Evolutionary conservation across 2,888 invertebrate genomes (phyloP).

Genomic region (Phlogophora meticulosa): DNA sequence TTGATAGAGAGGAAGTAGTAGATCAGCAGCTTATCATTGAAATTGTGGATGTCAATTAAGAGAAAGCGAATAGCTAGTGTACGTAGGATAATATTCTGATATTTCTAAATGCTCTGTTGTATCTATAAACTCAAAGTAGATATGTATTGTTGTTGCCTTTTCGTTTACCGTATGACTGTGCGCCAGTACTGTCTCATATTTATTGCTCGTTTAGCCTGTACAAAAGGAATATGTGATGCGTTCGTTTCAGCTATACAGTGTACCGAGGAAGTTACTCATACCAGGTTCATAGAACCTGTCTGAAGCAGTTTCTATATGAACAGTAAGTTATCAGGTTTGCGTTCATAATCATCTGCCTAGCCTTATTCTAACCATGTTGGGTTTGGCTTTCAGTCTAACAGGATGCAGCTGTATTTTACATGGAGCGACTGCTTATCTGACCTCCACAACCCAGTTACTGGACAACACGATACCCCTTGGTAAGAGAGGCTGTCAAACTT

Average conservation of each 20-base stretch:
- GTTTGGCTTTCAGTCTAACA: too few species aligned
- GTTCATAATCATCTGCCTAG: too few species aligned
- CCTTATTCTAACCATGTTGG: too few species aligned
- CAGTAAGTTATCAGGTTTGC: background rate
- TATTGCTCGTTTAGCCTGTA: constrained; percentile 37
- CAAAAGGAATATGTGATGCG: constrained; percentile 27
- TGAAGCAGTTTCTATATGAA: constrained; percentile 1
- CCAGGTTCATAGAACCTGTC: constrained; percentile 8
- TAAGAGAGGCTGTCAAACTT: too few species aligned
- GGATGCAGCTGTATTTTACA: too few species aligned
- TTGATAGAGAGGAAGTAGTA: constrained; percentile 29
- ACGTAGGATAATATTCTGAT: constrained; percentile 1
- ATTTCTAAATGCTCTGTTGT: background rate
- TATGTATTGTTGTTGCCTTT: background rate
- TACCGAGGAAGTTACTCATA: constrained; percentile 10
- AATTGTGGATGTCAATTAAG: constrained; percentile 34
- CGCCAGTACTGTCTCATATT: constrained; percentile 34
- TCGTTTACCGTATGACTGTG: constrained; percentile 1
- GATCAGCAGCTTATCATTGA: constrained; percentile 20
- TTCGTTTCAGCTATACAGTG: constrained; percentile 5
- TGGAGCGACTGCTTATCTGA: too few species aligned
- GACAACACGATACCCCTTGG: too few species aligned
- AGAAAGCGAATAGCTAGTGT: constrained; percentile 19
- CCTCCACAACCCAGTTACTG: too few species aligned
- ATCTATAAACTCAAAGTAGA: constrained; percentile 3